A percentile compares a stretch with the other conserved stretches of the same genome.
phyloP scores from a whole-genome alignment of 1,140 invertebrate genomes.

The Nilaparvata lugens region DNA sequence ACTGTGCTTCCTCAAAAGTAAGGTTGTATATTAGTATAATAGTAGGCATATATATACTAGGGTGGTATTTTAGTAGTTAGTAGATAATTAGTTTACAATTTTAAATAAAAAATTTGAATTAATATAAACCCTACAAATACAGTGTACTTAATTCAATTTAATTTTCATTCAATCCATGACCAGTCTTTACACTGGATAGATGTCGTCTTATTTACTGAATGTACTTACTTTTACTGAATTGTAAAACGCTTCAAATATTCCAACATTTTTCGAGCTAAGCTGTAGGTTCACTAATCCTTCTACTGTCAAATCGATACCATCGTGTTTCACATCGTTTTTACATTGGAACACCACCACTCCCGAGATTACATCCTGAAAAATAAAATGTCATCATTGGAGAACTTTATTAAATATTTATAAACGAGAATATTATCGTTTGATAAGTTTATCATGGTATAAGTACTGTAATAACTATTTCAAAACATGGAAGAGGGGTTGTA shows the following conservation, averaged over 20 bases:
- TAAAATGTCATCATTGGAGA: too few species aligned
- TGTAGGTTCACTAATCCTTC: constrained; percentile 87
- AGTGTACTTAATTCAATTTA: too few species aligned
- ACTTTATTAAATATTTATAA: neutral
- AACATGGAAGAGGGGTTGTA: neutral
- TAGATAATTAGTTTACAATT: too few species aligned
- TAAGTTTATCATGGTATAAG: neutral
- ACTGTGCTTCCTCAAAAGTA: too few species aligned
- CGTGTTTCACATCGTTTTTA: constrained; percentile 75
- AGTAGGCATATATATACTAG: too few species aligned
- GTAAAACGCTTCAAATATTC: constrained; percentile 91
- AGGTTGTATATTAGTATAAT: too few species aligned
- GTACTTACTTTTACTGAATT: constrained; percentile 60
- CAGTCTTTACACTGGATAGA: too few species aligned
- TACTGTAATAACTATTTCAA: neutral
- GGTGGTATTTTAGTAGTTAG: too few species aligned
- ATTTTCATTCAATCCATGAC: too few species aligned
- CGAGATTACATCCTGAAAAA: constrained; percentile 61
- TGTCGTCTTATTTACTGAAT: too few species aligned
- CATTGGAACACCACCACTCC: constrained; percentile 73
- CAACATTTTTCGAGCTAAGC: constrained; percentile 87
- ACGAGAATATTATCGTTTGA: neutral
- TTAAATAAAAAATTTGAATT: too few species aligned
- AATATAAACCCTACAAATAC: too few species aligned
- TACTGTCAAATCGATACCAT: constrained; percentile 76